Conservation (phyloP, 2,113 vertebrate genomes). For the Beaufortia kweichowensis region DNA sequence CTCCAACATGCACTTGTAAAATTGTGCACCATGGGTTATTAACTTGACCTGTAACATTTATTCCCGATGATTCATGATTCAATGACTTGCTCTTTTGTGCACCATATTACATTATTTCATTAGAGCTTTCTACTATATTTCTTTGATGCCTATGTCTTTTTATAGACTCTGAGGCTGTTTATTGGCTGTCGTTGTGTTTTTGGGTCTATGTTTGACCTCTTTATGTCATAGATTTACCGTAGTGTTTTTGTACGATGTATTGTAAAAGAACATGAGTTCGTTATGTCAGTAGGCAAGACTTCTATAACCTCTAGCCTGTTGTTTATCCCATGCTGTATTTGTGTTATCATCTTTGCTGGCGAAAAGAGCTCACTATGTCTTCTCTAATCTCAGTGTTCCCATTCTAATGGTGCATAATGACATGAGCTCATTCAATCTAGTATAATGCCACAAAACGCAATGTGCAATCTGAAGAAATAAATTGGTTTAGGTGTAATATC, state of each 20-base stretch:
- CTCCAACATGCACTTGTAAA: neutral
- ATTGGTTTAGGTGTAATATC: too few relatives aligned
- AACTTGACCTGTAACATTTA: neutral
- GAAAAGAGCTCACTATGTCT: neutral
- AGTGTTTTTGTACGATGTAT: neutral
- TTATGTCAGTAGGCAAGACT: neutral
- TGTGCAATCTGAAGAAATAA: too few relatives aligned
- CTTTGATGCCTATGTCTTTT: neutral
- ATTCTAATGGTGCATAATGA: neutral
- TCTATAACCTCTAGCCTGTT: neutral
- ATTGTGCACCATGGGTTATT: neutral
- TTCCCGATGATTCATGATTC: conserved; percentile 4
- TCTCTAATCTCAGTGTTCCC: neutral
- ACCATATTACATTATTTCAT: conserved; percentile 8
- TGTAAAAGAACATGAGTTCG: conserved; percentile 9
- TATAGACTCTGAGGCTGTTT: too few relatives aligned
- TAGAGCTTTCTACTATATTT: conserved; percentile 1
- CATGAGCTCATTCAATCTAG: neutral
- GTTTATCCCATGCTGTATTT: conserved; percentile 3
- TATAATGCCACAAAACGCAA: too few relatives aligned
- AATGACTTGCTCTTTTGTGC: neutral
- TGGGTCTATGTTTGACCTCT: too few relatives aligned
- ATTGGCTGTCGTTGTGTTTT: too few relatives aligned
- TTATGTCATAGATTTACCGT: neutral
- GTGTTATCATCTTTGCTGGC: conserved; percentile 11